phyloP scores from a whole-genome alignment of 2,888 invertebrate species.

The Latrodectus hesperus region DNA sequence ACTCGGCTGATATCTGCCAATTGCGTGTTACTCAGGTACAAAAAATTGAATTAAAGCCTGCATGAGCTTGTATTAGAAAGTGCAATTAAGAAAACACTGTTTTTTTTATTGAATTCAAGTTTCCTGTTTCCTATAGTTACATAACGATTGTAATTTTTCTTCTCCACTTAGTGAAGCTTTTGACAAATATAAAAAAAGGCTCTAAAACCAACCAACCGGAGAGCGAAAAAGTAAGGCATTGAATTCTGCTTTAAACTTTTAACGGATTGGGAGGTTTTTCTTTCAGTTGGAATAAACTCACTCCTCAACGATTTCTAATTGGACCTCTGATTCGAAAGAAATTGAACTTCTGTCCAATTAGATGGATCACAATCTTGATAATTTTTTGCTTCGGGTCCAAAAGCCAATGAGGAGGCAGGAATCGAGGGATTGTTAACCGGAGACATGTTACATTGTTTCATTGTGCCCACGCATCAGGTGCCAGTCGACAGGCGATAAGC shows the following conservation, averaged over 20 bases:
- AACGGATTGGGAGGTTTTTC: constrained; percentile 14
- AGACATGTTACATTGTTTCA: constrained; percentile 2
- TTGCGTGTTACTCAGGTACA: too few relatives aligned
- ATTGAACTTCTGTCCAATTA: constrained; percentile 61
- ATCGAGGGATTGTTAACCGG: not conserved
- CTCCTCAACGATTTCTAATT: constrained; percentile 43
- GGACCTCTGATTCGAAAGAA: constrained; percentile 45
- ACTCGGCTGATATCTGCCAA: too few relatives aligned
- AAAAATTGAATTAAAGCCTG: too few relatives aligned
- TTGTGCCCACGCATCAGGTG: not conserved
- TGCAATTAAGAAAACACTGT: too few relatives aligned
- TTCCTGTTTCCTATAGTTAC: not conserved
- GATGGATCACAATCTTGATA: constrained; percentile 8
- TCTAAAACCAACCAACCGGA: not conserved
- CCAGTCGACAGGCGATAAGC: not conserved
- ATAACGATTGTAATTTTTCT: not conserved
- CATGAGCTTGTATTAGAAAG: too few relatives aligned
- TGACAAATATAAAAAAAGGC: not conserved
- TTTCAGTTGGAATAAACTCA: constrained; percentile 28
- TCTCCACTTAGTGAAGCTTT: not conserved
- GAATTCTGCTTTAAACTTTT: not conserved
- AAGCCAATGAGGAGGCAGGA: not conserved
- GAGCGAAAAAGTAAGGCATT: not conserved
- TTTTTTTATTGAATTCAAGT: not conserved
- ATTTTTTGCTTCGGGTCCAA: not conserved